Evolutionary conservation across 2,888 invertebrate species (phyloP).

Genomic region (Ditylenchus weischeri): DNA sequence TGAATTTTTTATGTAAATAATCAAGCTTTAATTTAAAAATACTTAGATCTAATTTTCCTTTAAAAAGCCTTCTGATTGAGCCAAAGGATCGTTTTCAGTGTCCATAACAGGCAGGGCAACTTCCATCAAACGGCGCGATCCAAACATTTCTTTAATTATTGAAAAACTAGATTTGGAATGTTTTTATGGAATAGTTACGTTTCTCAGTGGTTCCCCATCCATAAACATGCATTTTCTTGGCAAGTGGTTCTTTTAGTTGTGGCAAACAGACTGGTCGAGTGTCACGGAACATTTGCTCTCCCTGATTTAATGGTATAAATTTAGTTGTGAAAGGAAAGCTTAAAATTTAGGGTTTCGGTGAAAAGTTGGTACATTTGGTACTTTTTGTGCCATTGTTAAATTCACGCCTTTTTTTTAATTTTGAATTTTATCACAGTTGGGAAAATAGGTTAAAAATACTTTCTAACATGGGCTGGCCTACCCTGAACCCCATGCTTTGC

Average conservation of each 20-base stretch:
- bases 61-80: neutral
- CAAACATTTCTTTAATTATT: constrained; percentile 1
- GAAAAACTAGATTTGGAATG: neutral
- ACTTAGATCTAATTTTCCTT: no score
- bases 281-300: neutral
- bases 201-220: constrained; percentile 15
- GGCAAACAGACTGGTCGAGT: constrained; percentile 5
- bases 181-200: neutral
- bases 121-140: neutral
- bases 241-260: neutral
- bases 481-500: no score
- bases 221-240: constrained; percentile 9
- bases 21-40: neutral
- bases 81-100: constrained; percentile 4
- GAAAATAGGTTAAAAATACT: no score
- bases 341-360: neutral
- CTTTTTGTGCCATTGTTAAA: neutral
- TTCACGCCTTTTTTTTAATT: no score
- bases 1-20: neutral
- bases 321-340: neutral
- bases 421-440: no score
- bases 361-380: no score
- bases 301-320: neutral
- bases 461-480: no score
- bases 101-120: constrained; percentile 1